Evolutionary conservation across 2,797 vertebrate species (phyloP), one percentile per base, ranked within the genome.

Genomic region (Rallus crepitans): DNA sequence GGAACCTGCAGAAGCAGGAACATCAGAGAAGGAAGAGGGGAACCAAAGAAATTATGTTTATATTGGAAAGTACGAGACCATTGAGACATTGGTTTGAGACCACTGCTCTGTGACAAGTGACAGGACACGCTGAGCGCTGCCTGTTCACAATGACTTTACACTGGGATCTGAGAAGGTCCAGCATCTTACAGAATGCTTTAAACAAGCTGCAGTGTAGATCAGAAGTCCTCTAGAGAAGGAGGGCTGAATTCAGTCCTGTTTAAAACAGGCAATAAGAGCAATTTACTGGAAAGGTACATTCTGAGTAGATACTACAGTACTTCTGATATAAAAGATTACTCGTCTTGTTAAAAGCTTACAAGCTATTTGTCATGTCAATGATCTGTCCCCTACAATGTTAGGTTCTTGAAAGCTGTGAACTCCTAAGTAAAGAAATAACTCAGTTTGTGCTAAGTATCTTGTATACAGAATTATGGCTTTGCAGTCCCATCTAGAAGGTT

Each of bases 291-390:
- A 89, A 86, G 55, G 71, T 64, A 61, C 60, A 24, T 91, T 85
- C 50, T 68, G 45, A 77, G 73, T 39, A 84, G 68, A 75, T 83
- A 31, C 53, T 84, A 79, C 35, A 71, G 89, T 53, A 78, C 83
- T 91, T 90, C 73, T 79, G 47, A 77, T 75, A 80, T 68, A 90
- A 91, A 92, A 82, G 82, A 94, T 94, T 45, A 88, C 77, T 87
- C 84, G 80, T 77, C 82, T 81, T 73, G 87, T 90, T 93, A 94
- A 96, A 94, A 94, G 48, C 56, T 94, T 88, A 90, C 68, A 83
- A 73, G 85, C 64, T 84, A 61, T 95, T 94, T 93, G 73, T 94
- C 90, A 89, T 86, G 50, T 85, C 87, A 81, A 3, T 7, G 5
- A 52, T 76, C 91, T 71, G 56, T 27, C 94, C 59, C 80, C 45